Base-by-base conservation (phyloP, 2,113 vertebrate genomes). In the Gymnarchus niloticus region DNA sequence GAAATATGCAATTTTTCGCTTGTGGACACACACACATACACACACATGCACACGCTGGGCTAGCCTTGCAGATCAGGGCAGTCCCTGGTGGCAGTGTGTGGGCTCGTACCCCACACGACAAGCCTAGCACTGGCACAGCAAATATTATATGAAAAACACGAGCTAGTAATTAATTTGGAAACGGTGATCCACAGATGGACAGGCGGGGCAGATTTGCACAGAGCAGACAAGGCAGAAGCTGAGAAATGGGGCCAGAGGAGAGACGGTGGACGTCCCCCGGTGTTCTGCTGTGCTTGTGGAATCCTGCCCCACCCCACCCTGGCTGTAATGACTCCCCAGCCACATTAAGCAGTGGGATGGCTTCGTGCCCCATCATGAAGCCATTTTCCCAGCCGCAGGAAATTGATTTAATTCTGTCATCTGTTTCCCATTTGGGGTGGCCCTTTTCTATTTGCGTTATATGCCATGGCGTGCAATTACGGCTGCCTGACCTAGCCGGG, bases 321-420 rank as follows among this genome's bases (percentile, higher is more conserved):
- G 78, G 25, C 78, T 1, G 49, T 52, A 81, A 81, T 33, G 78
- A 52, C 46, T 81, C 80, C 80, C 49, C 80, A 33, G 49, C 51
- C 80, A 82, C 80, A 82, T 41, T 17, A 82, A 82, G 48, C 51
- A 82, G 51, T 33, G 28, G 28, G 49, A 54, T 56, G 48, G 52
- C 51, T 82, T 56, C 3, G 28, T 82, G 28, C 51, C 80, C 28
- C 80, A 54, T 82, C 49, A 54, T 54, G 80, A 82, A 54, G 80
- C 80, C 80, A 37, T 82, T 82, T 82, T 82, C 80, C 51, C 80
- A 82, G 80, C 80, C 48, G 51, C 80, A 82, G 80, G 80, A 82
- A 82, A 82, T 82, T 82, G 80, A 82, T 82, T 82, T 82, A 82
- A 82, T 82, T 82, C 80, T 49, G 48, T 82, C 80, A 82, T 82